Evolutionary conservation across 2,888 invertebrate species (phyloP), one percentile per base, ranked within the genome.

Genomic region (Creontiades dilutus): DNA sequence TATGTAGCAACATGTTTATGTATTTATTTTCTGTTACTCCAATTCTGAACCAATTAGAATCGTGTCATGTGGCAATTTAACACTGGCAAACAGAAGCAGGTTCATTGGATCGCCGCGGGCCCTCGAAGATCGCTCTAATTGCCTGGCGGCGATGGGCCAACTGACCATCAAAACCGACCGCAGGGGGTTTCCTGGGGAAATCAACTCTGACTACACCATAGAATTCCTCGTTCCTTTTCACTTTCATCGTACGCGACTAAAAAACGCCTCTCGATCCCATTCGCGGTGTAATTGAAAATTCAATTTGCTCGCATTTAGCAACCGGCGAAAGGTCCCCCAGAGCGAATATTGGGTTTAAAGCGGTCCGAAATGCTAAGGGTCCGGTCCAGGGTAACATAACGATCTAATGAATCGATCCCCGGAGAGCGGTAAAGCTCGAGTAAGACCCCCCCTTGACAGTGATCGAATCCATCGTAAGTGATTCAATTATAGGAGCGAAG

Each of bases 401-500:
- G 23, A 23, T 23, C 68, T 68, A 23, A 68, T 68, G 68, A 68
- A 68, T 68, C 68, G 37, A 46, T 80, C n/a, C 16, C 46, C 28
- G 78, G 19, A 3, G 37, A 7, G 37, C 37, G n/a, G 46, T 7
- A n/a, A 46, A 47, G 46, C 46, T 28, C 78, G 78, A 46, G 46
- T 80, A 80, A 80, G 78, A 46, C 78, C 14, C 37, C 46, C 46
- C n/a, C n/a, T n/a, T n/a, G 46, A 46, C 46, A 47, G 82, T 16
- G 19, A 14, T 55, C 82, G 52, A 82, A 47, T 16, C 82, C 82
- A 12, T 82, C 27, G 52, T 23, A 52, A 82, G 82, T 23, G 82
- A 82, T 82, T 52, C 82, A 82, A 82, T 82, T 52, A 52, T 52
- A 81, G 47, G 23, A 82, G 27, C 82, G 82, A 78, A 82, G 82